These are phyloP conservation scores for Hypothenemus hampei DNA, from an alignment of 1,140 invertebrate genomes.

Conservation along the genomic window DNA sequence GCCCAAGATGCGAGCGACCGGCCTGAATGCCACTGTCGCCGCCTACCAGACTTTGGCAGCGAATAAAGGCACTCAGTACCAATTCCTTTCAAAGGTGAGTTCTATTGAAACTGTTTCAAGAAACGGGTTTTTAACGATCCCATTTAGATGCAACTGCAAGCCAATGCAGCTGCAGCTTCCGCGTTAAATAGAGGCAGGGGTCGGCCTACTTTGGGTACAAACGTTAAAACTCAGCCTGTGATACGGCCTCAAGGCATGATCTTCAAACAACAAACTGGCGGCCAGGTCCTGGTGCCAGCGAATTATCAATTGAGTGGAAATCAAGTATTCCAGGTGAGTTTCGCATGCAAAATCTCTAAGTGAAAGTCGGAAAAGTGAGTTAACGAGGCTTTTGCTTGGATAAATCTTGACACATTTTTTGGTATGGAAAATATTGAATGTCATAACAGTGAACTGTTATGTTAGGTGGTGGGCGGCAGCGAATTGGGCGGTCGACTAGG, in stretches of 20 bases:
- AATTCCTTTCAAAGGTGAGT: constrained; percentile 31
- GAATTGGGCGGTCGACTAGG: constrained; percentile 45
- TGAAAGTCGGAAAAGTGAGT: neutral
- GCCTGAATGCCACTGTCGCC: constrained; percentile 41
- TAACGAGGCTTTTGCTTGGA: neutral
- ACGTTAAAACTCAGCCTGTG: constrained; percentile 28
- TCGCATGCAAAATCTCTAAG: neutral
- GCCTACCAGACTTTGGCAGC: constrained; percentile 39
- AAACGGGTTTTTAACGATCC: neutral
- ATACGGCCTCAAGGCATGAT: constrained; percentile 48
- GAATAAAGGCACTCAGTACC: constrained; percentile 48
- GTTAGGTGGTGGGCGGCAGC: constrained; percentile 44
- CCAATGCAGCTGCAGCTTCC: constrained; percentile 5
- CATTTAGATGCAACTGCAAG: constrained; percentile 30
- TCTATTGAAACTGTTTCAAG: too few relatives aligned
- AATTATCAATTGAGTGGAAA: constrained; percentile 56
- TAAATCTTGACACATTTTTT: neutral
- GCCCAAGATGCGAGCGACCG: constrained; percentile 51
- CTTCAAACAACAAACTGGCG: constrained; percentile 53
- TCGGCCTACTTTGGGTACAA: constrained; percentile 39
- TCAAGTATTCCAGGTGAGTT: constrained; percentile 58
- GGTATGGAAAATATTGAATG: neutral
- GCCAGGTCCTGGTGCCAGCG: constrained; percentile 53
- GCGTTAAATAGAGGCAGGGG: constrained; percentile 44
- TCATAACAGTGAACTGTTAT: too few relatives aligned